phyloP scores from a whole-genome alignment of 2,888 invertebrate species.

The Acrobasis repandana region DNA sequence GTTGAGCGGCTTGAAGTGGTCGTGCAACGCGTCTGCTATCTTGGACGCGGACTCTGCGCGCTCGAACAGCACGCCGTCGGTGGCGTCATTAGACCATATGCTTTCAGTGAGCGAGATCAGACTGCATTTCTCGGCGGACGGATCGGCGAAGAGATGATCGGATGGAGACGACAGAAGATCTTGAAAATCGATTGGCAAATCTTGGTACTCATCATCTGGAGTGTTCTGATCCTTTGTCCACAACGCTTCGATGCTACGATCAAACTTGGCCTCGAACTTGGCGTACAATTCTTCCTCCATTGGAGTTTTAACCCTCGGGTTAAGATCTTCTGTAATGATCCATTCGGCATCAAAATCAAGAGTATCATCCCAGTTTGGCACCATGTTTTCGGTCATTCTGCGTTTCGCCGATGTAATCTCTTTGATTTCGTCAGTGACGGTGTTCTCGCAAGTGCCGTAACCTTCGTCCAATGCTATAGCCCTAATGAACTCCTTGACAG shows the following conservation, averaged over 20 bases:
- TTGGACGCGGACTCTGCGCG: constrained; percentile 44
- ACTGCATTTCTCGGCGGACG: constrained; percentile 61
- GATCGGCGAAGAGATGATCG: constrained; percentile 73
- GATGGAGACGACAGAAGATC: constrained; percentile 83
- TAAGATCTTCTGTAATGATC: constrained; percentile 59
- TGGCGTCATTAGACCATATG: constrained; percentile 59
- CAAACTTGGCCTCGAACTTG: constrained; percentile 86
- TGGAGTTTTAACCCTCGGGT: constrained; percentile 57
- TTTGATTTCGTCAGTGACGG: constrained; percentile 66
- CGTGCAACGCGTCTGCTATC: constrained; percentile 54
- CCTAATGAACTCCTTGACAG: constrained; percentile 74
- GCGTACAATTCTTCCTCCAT: constrained; percentile 81
- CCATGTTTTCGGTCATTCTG: constrained; percentile 52
- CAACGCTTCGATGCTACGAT: constrained; percentile 86
- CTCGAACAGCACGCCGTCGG: constrained; percentile 38
- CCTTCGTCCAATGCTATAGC: constrained; percentile 77
- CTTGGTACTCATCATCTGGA: constrained; percentile 82
- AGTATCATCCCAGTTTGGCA: constrained; percentile 68
- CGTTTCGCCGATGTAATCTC: constrained; percentile 51
- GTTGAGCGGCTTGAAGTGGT: constrained; percentile 56
- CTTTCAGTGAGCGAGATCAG: constrained; percentile 62
- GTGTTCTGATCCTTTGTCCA: constrained; percentile 83
- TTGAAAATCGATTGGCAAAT: constrained; percentile 84
- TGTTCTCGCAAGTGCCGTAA: constrained; percentile 79
- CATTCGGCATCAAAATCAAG: constrained; percentile 61